phyloP scores from a whole-genome alignment of 2,888 invertebrate species.

The Melanostoma mellinum region DNA sequence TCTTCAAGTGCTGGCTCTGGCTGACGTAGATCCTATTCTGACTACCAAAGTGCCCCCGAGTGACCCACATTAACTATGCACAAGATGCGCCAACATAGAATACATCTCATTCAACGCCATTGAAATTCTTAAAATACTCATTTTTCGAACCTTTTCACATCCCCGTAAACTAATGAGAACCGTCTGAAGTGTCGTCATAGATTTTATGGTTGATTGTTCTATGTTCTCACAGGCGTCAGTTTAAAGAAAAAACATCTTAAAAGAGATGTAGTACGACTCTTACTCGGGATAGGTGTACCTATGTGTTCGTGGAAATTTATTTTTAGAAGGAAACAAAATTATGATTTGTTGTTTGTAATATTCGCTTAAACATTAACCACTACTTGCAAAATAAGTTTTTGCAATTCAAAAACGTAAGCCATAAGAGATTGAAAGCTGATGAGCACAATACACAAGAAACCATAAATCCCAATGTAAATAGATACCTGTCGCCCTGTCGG shows the following conservation, averaged over 20 bases:
- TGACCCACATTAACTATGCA: slow-evolving; percentile 13
- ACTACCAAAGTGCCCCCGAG: neutral
- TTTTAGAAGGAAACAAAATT: slow-evolving; percentile 24
- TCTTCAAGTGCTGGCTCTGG: neutral
- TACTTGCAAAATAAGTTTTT: too few relatives aligned
- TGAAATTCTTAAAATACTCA: slow-evolving; percentile 33
- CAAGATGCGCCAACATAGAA: neutral
- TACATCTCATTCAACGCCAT: slow-evolving; percentile 4
- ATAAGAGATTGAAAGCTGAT: too few relatives aligned
- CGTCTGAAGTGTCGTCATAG: slow-evolving; percentile 33
- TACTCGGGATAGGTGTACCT: too few relatives aligned
- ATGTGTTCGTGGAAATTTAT: slow-evolving; percentile 5
- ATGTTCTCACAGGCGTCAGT: slow-evolving; percentile 20
- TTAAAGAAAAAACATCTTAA: slow-evolving; percentile 7
- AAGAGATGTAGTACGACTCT: neutral
- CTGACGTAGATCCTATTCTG: neutral
- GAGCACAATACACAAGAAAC: too few relatives aligned
- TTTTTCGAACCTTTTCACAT: neutral
- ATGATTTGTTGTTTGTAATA: too few relatives aligned
- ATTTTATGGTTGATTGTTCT: slow-evolving; percentile 41
- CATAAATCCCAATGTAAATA: too few relatives aligned
- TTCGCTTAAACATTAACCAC: too few relatives aligned
- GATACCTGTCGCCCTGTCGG: too few relatives aligned
- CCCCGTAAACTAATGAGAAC: neutral
- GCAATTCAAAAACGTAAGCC: too few relatives aligned